A percentile compares a stretch with the other conserved stretches of the same genome.
Evolutionary conservation across 1,140 invertebrate genomes (phyloP).

Genomic region (Planococcus citri): DNA sequence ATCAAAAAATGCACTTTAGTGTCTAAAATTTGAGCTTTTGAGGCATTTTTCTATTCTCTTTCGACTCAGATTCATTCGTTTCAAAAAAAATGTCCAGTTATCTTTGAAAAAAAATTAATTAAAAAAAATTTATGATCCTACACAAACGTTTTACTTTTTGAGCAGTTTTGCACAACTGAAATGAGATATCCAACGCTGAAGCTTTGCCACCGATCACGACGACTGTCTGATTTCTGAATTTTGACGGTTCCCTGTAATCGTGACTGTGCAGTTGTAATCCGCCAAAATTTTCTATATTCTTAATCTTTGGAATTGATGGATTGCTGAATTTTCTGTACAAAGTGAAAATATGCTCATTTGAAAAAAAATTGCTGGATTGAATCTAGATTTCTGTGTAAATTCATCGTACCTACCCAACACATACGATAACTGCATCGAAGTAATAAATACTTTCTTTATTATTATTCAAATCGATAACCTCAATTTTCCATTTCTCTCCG

Average conservation of each 20-base stretch:
- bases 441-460: slow-evolving; percentile 28
- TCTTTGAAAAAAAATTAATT: no score
- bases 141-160: slow-evolving; percentile 42
- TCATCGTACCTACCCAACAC: no score
- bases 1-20: no score
- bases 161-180: slow-evolving; percentile 44
- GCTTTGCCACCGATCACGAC: slow-evolving; percentile 72
- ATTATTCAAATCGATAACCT: slow-evolving; percentile 46
- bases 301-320: slow-evolving; percentile 43
- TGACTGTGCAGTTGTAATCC: slow-evolving; percentile 69
- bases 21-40: no score
- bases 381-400: no score
- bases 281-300: slow-evolving; percentile 50
- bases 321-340: slow-evolving; percentile 48
- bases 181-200: slow-evolving; percentile 59
- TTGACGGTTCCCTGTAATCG: slow-evolving; percentile 60
- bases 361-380: no score
- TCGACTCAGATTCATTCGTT: no score
- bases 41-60: no score
- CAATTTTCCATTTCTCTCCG: slow-evolving; percentile 46
- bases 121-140: background rate
- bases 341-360: no score
- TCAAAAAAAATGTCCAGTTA: no score
- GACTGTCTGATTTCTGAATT: slow-evolving; percentile 51
- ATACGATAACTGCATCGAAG: no score